phyloP scores from a whole-genome alignment of 1,140 invertebrate species.

The Leptoteleia sp. region DNA sequence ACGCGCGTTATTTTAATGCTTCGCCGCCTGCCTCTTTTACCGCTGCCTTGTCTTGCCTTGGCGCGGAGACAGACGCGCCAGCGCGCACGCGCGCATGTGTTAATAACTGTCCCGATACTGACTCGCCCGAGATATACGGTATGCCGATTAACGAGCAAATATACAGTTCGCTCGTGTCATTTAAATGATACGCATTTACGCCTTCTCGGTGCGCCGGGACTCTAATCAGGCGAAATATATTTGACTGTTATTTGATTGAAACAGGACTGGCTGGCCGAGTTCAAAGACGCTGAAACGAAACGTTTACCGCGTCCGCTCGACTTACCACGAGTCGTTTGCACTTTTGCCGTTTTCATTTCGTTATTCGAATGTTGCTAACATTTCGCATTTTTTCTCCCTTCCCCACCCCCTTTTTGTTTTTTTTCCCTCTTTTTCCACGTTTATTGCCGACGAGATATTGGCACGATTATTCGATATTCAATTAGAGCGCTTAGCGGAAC shows the following conservation, averaged over 20 bases:
- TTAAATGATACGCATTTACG: constrained; percentile 29
- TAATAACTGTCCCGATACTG: constrained; percentile 53
- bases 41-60: constrained; percentile 23
- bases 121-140: constrained; percentile 25
- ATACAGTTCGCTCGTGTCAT: constrained; percentile 30
- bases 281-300: no score
- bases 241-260: constrained; percentile 3
- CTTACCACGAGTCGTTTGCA: no score
- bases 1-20: constrained; percentile 66
- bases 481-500: no score
- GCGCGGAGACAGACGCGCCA: constrained; percentile 16
- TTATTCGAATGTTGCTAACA: no score
- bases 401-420: no score
- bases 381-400: no score
- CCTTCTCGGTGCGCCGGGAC: constrained; percentile 3
- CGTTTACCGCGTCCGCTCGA: no score
- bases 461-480: no score
- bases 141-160: constrained; percentile 41
- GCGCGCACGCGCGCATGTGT: constrained; percentile 11
- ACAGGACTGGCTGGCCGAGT: constrained; percentile 4
- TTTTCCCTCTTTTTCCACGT: no score
- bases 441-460: no score
- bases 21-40: constrained; percentile 30
- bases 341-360: no score
- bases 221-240: constrained; percentile 13